phyloP scores from a whole-genome alignment of 2,888 invertebrate genomes.

The Teleogryllus oceanicus region DNA sequence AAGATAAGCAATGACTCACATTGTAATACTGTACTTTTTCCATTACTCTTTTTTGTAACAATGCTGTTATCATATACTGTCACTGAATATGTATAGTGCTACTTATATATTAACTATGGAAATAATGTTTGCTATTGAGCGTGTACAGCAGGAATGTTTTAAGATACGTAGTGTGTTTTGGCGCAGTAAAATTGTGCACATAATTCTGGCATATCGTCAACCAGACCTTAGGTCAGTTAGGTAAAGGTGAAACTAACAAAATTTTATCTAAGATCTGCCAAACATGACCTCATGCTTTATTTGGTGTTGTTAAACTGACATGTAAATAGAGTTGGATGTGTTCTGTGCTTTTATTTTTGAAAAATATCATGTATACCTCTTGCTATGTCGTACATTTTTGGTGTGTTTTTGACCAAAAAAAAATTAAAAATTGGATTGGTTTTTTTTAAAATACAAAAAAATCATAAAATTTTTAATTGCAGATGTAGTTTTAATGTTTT shows the following conservation, averaged over 20 bases:
- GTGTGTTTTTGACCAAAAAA: conserved; percentile 25
- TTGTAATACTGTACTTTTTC: conserved; percentile 1
- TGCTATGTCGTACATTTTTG: conserved; percentile 30
- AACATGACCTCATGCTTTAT: conserved; percentile 33
- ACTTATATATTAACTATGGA: neutral
- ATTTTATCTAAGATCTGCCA: conserved; percentile 29
- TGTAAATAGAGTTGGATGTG: conserved; percentile 31
- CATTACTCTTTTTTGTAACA: conserved; percentile 18
- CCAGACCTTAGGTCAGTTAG: conserved; percentile 22
- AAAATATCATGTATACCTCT: conserved; percentile 24
- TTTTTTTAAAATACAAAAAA: conserved; percentile 25
- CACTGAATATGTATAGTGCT: conserved; percentile 21
- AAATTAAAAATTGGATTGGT: conserved; percentile 28
- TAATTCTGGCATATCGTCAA: conserved; percentile 3
- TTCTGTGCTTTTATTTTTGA: conserved; percentile 28
- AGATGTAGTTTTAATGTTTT: conserved; percentile 18
- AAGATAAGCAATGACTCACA: neutral
- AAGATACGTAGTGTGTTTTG: conserved; percentile 9
- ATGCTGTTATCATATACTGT: conserved; percentile 19
- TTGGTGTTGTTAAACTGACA: conserved; percentile 26
- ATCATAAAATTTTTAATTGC: neutral
- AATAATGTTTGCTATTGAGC: conserved; percentile 18
- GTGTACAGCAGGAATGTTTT: conserved; percentile 23
- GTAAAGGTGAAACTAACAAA: conserved; percentile 21
- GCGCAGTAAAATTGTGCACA: conserved; percentile 2